Percentiles rank a stretch among this genome's conserved stretches.
Conservation (phyloP, 64 coral and sea anemone species). For the Acropora tenuis region DNA sequence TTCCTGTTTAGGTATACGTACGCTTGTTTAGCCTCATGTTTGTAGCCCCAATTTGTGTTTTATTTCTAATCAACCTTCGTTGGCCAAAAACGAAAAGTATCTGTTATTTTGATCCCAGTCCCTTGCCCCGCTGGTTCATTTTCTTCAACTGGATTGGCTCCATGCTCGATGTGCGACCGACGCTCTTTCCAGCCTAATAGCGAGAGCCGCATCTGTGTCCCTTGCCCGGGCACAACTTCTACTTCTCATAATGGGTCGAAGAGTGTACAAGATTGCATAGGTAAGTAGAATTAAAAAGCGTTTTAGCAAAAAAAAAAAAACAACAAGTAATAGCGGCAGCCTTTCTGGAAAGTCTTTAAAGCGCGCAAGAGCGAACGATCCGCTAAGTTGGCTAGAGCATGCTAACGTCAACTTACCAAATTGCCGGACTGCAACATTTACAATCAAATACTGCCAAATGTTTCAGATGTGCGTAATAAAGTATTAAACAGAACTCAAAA, state of each 20-base stretch:
- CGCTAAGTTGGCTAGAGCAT: background rate
- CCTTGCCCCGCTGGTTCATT: constrained; percentile 64
- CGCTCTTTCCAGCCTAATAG: constrained; percentile 62
- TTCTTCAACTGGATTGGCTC: constrained; percentile 57
- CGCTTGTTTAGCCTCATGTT: no score
- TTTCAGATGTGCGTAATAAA: background rate
- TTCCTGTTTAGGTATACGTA: no score
- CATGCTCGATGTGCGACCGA: constrained; percentile 52
- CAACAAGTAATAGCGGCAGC: background rate
- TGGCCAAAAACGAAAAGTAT: no score
- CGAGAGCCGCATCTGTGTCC: constrained; percentile 49
- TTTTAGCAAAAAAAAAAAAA: background rate
- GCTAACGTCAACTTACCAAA: background rate
- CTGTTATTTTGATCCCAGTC: constrained; percentile 6
- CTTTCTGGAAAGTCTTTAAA: background rate
- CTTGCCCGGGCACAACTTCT: constrained; percentile 61
- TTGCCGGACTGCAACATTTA: background rate
- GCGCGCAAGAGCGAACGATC: background rate
- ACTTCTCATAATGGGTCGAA: constrained; percentile 43
- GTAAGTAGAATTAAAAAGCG: constrained; percentile 8
- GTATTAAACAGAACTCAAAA: background rate
- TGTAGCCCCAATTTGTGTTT: no score
- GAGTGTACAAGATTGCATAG: constrained; percentile 45
- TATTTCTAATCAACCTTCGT: no score
- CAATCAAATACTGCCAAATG: background rate